These are phyloP conservation scores for Tragulus kanchil DNA, from an alignment of 2,113 vertebrate species.

Conservation along the genomic window DNA sequence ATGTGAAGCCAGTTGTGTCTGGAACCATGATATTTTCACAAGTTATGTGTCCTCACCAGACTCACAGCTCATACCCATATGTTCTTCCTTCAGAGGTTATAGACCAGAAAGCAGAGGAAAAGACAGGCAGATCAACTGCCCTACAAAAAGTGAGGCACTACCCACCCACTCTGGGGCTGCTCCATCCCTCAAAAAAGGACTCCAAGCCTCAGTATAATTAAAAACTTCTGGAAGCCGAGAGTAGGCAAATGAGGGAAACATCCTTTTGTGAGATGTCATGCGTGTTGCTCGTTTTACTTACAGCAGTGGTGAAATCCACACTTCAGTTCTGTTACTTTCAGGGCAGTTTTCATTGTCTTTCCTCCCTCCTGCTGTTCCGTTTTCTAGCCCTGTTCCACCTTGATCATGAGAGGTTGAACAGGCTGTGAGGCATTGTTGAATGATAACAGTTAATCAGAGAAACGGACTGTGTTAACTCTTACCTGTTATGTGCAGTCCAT, in stretches of 20 bases:
- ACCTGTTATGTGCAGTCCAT: background rate
- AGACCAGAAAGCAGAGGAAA: conserved; percentile 35
- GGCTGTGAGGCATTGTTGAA: background rate
- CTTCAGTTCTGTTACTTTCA: background rate
- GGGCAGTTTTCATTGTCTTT: background rate
- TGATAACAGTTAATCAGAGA: background rate
- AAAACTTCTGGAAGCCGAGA: background rate
- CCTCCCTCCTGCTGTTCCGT: background rate
- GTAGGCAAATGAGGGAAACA: conserved; percentile 20
- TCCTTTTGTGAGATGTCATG: background rate
- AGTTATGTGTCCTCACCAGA: conserved; percentile 61
- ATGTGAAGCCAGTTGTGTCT: conserved; percentile 73
- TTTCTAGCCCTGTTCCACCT: background rate
- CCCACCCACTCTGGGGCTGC: rapidly evolving
- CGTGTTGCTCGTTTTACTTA: background rate
- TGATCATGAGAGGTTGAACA: background rate
- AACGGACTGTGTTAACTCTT: background rate
- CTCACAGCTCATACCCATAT: conserved; percentile 46
- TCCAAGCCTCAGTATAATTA: too few species aligned
- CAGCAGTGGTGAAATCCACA: background rate
- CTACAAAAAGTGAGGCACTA: background rate
- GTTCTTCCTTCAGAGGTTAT: conserved; percentile 56
- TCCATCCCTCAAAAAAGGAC: background rate
- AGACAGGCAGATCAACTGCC: background rate
- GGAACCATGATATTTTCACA: conserved; percentile 37